phyloP scores from a whole-genome alignment of 2,113 vertebrate species.

The Ciconia boyciana region DNA sequence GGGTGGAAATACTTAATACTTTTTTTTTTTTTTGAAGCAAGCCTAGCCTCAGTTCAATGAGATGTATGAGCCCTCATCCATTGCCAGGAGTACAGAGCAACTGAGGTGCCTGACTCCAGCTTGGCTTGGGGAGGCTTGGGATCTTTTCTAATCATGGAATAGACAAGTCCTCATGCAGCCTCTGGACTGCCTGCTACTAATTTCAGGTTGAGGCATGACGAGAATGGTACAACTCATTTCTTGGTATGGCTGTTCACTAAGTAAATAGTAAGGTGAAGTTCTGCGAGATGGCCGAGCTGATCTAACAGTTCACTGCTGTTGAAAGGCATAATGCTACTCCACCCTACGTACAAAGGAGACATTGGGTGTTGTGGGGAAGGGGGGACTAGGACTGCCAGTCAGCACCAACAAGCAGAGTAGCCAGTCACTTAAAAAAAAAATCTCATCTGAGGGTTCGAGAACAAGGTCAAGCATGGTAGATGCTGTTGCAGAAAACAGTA shows the following conservation, averaged over 20 bases:
- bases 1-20: background rate
- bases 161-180: background rate
- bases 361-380: background rate
- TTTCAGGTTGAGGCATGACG: background rate
- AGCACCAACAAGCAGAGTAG: background rate
- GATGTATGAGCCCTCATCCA: background rate
- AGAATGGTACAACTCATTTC: background rate
- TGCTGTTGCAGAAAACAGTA: background rate
- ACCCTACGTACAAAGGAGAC: accelerated
- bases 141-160: background rate
- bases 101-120: background rate
- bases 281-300: background rate
- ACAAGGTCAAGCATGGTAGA: background rate
- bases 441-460: background rate
- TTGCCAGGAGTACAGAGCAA: background rate
- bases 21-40: background rate
- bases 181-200: background rate
- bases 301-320: background rate
- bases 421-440: background rate
- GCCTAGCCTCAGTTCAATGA: background rate
- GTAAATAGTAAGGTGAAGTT: background rate
- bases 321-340: background rate
- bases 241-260: background rate
- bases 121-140: background rate
- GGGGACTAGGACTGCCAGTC: background rate